Conservation (phyloP, 2,888 invertebrate species). For the Helleia helle region DNA sequence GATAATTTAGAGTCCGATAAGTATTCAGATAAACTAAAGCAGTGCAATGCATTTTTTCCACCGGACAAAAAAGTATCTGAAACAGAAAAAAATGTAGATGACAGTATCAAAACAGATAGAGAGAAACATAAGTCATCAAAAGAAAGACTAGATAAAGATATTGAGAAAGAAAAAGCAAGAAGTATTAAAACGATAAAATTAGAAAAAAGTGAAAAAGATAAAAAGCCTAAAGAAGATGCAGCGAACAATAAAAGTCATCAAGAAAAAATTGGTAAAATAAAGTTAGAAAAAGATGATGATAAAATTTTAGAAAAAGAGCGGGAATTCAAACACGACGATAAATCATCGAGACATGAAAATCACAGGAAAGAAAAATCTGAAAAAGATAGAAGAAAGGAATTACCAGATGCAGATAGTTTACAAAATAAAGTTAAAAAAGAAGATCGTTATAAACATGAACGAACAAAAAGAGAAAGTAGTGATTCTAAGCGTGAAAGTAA, state of each 20-base stretch:
- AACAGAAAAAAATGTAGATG: conserved; percentile 50
- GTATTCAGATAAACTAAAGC: conserved; percentile 49
- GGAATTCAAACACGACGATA: conserved; percentile 50
- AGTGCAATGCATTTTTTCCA: conserved; percentile 28
- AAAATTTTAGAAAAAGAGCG: conserved; percentile 38
- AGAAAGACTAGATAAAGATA: conserved; percentile 54
- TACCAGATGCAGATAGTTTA: conserved; percentile 33
- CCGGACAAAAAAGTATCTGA: conserved; percentile 36
- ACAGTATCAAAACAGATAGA: conserved; percentile 50
- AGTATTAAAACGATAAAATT: conserved; percentile 35
- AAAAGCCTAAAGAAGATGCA: conserved; percentile 36
- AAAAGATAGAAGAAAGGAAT: conserved; percentile 50
- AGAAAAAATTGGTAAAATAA: conserved; percentile 37
- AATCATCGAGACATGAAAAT: conserved; percentile 59
- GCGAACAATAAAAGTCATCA: conserved; percentile 29
- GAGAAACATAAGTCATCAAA: conserved; percentile 47
- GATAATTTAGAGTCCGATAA: conserved; percentile 64
- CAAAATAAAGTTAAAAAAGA: conserved; percentile 46
- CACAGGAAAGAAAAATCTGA: conserved; percentile 61
- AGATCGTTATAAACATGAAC: conserved; percentile 65
- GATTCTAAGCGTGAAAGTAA: conserved; percentile 59
- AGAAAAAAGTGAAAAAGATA: conserved; percentile 46
- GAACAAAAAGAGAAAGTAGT: conserved; percentile 44
- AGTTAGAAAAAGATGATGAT: conserved; percentile 39
- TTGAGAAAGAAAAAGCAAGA: conserved; percentile 46